Evolutionary conservation across 2,113 vertebrate genomes (phyloP).

Genomic region (Otis tarda): DNA sequence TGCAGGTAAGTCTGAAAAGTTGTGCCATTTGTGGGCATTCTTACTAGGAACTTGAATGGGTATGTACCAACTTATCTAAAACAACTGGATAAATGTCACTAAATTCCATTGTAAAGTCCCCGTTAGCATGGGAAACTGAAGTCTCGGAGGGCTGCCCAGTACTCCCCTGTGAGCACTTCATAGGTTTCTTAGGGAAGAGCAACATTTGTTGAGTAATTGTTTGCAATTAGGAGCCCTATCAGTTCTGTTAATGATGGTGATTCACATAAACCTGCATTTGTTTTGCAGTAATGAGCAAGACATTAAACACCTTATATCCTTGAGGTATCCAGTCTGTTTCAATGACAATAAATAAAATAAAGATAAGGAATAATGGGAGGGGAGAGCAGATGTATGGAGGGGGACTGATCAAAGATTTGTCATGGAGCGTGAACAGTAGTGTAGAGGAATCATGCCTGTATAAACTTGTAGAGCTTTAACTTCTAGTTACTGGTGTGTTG

Average conservation of each 20-base stretch:
- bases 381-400: neutral
- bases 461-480: neutral
- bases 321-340: neutral
- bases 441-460: neutral
- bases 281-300: conserved; percentile 25
- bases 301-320: conserved; percentile 9
- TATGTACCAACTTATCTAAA: neutral
- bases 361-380: neutral
- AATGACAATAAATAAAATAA: conserved; percentile 1
- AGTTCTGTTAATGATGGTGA: neutral
- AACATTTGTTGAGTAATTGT: conserved; percentile 8
- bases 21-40: neutral
- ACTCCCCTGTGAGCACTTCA: neutral
- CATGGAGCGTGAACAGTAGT: neutral
- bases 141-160: neutral
- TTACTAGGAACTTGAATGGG: neutral
- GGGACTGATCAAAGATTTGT: neutral
- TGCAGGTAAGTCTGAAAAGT: neutral
- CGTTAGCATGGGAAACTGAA: neutral
- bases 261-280: neutral
- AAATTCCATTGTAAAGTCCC: neutral
- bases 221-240: neutral
- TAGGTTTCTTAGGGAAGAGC: neutral
- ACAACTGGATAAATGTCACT: neutral
- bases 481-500: neutral